These are phyloP conservation scores for Pseudomyrmex gracilis DNA, from an alignment of 1,140 invertebrate species.

Conservation along the genomic window DNA sequence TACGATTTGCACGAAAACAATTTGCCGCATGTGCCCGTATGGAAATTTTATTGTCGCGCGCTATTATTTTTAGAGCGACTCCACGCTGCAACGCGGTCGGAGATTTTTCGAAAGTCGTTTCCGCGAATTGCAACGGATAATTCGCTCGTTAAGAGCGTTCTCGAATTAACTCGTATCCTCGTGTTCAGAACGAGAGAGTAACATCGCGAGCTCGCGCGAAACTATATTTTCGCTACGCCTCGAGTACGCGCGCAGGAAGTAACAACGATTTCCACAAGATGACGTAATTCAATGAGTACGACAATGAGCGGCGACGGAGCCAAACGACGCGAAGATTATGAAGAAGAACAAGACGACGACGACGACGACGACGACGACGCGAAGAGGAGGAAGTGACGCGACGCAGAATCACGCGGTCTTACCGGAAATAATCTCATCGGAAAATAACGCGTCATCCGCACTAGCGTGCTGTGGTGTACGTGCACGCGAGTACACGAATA, in stretches of 20 bases:
- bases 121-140: slow-evolving; percentile 30
- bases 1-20: background rate
- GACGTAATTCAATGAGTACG: slow-evolving; percentile 54
- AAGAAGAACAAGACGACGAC: slow-evolving; percentile 4
- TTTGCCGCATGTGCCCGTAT: background rate
- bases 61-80: background rate
- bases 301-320: slow-evolving; percentile 41
- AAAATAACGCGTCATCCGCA: slow-evolving; percentile 48
- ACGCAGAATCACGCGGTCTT: slow-evolving; percentile 47
- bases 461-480: background rate
- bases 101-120: slow-evolving; percentile 4
- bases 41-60: background rate
- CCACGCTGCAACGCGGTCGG: background rate
- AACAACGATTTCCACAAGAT: slow-evolving; percentile 55
- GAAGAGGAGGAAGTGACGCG: slow-evolving; percentile 44
- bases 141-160: slow-evolving; percentile 39
- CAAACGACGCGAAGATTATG: slow-evolving; percentile 43
- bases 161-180: slow-evolving; percentile 41
- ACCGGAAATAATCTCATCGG: slow-evolving; percentile 57
- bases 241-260: slow-evolving; percentile 52
- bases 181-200: background rate
- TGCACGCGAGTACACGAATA: background rate
- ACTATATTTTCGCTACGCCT: slow-evolving; percentile 54
- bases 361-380: background rate
- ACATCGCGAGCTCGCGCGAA: slow-evolving; percentile 39